Base-by-base conservation (phyloP, 2,888 invertebrate genomes). In the Nowickia ferox region DNA sequence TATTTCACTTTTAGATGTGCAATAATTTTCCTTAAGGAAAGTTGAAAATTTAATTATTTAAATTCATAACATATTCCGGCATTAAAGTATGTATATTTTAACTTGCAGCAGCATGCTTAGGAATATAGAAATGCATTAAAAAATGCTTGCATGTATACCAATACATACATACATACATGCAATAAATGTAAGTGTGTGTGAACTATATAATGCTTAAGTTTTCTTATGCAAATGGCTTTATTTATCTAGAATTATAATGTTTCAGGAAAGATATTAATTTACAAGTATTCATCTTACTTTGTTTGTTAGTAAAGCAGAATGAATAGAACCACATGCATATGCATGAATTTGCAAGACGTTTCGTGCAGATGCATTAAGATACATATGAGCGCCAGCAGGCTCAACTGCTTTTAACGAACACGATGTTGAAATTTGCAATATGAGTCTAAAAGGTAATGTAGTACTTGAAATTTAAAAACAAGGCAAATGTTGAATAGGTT, bases 191-290 rank as follows among this genome's bases (percentile, higher is more conserved):
- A 30, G 9, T 55, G 9, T 30, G 46, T 17, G 51, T 9, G n/a
- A 74, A 30, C 8, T 48, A 48, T 61, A 48, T 48, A 38, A 59
- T 51, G 19, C 17, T 55, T 75, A 53, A 53, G 51, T 40, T 74
- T 72, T 19, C 61, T 38, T 46, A 17, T 44, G 11, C 57, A 66
- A 75, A 74, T 61, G 17, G 44, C 66, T 44, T 19, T 74, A 68
- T 75, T 66, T 75, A 68, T 65, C 40, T 65, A 57, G 72, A 55
- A 72, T 72, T 72, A 74, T 46, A 19, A 65, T 71, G 63, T 82
- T 65, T 71, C 51, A 48, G 55, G 30, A 61, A 76, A 82, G 57
- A 48, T 82, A 76, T 71, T 82, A 65, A 82, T 77, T 76, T 76
- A 51, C 55, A 77, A 65, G 69, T 55, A 55, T 61, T 55, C 77